Evolutionary conservation across 2,113 vertebrate genomes (phyloP).

Genomic region (Gulo gulo): DNA sequence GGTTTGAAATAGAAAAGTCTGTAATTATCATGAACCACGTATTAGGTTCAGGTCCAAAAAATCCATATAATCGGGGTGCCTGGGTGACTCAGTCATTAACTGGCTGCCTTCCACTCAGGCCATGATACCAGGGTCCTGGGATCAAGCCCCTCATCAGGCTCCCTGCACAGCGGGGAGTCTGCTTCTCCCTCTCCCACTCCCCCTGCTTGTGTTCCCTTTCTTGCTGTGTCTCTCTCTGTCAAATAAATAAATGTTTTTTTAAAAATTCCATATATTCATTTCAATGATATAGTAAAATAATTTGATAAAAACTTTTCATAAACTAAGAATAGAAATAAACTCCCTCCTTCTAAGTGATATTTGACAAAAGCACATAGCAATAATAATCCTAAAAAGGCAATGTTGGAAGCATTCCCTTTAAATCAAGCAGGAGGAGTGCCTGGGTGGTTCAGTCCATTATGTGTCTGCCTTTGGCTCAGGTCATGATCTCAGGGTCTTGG

Average conservation of each 20-base stretch:
- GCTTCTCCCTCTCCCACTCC: no score
- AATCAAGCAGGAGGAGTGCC: neutral
- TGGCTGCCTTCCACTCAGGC: no score
- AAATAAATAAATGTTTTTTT: no score
- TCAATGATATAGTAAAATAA: neutral
- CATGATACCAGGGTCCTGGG: no score
- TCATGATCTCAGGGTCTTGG: no score
- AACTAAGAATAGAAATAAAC: neutral
- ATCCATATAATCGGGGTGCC: neutral
- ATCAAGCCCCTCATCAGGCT: no score
- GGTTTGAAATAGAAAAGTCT: neutral
- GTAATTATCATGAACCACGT: neutral
- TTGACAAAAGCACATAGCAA: neutral
- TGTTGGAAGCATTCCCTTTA: neutral
- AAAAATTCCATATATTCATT: neutral
- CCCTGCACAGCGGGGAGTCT: no score
- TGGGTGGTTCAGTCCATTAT: no score
- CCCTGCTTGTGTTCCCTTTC: no score
- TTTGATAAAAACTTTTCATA: neutral
- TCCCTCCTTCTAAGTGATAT: neutral
- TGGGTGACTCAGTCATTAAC: no score
- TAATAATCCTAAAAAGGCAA: neutral
- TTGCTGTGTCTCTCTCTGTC: no score
- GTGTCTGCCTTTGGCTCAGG: no score
- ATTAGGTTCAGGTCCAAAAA: neutral